Base-by-base conservation (phyloP, 2,888 invertebrate genomes). In the Drosophila meridiana region DNA sequence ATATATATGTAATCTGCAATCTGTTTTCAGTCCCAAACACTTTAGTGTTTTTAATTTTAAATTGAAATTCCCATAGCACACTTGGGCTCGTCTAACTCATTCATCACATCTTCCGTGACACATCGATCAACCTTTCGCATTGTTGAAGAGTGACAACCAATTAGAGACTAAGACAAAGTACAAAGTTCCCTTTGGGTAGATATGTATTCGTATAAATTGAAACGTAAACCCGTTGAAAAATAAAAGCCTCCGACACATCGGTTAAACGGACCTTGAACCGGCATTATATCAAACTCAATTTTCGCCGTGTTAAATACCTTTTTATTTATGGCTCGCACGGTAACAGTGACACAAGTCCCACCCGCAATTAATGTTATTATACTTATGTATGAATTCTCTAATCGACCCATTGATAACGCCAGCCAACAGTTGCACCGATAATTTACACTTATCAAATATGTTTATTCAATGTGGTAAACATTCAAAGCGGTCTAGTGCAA, bases 331-430 rank as follows among this genome's bases (percentile, higher is more conserved):
- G 43, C 32, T 38, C 13, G 34, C 60, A 47, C 78, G 66, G 78
- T 67, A 78, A 79, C 68, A 75, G 50, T 57, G 53, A 50, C 20
- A 77, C 61, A 60, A 63, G 38, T 47, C 38, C 47, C 62, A 52
- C 48, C 28, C 34, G 65, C 62, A 69, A 74, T 78, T 78, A 74
- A 55, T 74, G 52, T 64, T 74, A 64, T 67, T 61, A 55, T 69
- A 62, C 57, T 50, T 69, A 52, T 63, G 59, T 61, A 40, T 36
- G 36, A 65, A 57, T 73, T 69, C 64, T 68, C 55, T 80, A 83
- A 84, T 87, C 74, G 67, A 62, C 32, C 56, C 56, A 43, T 56
- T 71, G 86, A 80, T 86, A 83, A 81, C 45, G 56, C 55, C 59
- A 65, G 47, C 63, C 57, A 59, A 59, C 81, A 59, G 73, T 83